A percentile compares a stretch with the other conserved stretches of the same genome.
Conservation (phyloP, 2,888 invertebrate genomes). For the Chrysomela aeneicollis region DNA sequence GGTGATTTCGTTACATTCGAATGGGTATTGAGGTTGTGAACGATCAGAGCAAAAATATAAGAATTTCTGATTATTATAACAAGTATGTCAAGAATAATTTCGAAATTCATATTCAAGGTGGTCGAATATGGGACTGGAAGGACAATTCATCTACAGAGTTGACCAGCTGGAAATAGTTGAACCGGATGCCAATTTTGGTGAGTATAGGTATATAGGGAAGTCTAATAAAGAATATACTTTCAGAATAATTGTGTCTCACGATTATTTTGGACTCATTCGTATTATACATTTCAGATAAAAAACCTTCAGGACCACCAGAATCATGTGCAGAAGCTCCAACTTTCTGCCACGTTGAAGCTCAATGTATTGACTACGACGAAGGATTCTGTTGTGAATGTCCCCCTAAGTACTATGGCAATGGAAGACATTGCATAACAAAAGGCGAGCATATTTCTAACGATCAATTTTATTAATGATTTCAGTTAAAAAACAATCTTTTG, state of each 20-base stretch:
- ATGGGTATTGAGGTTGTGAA: too few relatives aligned
- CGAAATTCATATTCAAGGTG: slow-evolving; percentile 69
- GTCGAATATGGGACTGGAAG: slow-evolving; percentile 85
- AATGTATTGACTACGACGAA: slow-evolving; percentile 80
- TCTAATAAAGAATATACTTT: not conserved
- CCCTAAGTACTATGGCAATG: slow-evolving; percentile 90
- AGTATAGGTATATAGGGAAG: slow-evolving; percentile 1
- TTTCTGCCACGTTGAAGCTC: slow-evolving; percentile 82
- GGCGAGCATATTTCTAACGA: slow-evolving; percentile 58
- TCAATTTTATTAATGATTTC: too few relatives aligned
- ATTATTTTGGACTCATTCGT: not conserved
- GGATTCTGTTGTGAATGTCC: slow-evolving; percentile 93
- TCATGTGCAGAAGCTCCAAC: slow-evolving; percentile 69
- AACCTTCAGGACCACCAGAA: slow-evolving; percentile 22
- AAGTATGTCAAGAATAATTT: too few relatives aligned
- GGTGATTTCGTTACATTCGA: too few relatives aligned
- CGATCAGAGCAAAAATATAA: too few relatives aligned
- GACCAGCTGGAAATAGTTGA: slow-evolving; percentile 75
- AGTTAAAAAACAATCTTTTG: too few relatives aligned
- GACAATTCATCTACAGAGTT: slow-evolving; percentile 87
- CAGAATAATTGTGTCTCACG: too few relatives aligned
- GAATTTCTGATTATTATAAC: too few relatives aligned
- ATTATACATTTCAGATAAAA: slow-evolving; percentile 19
- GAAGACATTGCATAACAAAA: slow-evolving; percentile 84
- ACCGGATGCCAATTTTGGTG: slow-evolving; percentile 66